Evolutionary conservation across 1,140 invertebrate genomes (phyloP).

Genomic region (Drosophila ogumai): DNA sequence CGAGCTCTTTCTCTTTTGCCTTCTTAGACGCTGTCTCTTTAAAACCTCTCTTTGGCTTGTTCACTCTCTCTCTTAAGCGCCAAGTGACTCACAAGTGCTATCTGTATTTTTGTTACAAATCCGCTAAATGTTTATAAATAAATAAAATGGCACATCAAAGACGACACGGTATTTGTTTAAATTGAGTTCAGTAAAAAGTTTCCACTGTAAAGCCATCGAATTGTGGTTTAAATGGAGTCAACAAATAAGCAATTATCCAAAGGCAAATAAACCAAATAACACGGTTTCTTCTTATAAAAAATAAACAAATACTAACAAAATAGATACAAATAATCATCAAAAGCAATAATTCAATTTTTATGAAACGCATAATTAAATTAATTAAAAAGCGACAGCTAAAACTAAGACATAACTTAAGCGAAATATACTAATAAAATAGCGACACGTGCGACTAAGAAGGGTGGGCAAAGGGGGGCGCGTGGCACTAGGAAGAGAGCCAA

Average conservation of each 20-base stretch:
- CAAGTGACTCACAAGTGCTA: conserved; percentile 37
- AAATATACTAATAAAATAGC: conserved; percentile 16
- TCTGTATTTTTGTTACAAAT: conserved; percentile 27
- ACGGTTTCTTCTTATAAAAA: background rate
- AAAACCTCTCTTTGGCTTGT: conserved; percentile 5
- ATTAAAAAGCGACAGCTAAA: conserved; percentile 21
- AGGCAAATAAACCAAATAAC: background rate
- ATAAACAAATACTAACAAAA: conserved; percentile 3
- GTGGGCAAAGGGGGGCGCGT: background rate
- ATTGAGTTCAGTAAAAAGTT: background rate
- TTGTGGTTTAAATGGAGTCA: background rate
- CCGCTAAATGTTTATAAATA: conserved; percentile 45
- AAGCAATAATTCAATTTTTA: conserved; percentile 3
- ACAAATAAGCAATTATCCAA: too few relatives aligned
- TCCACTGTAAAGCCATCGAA: conserved; percentile 1
- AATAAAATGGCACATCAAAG: conserved; percentile 25
- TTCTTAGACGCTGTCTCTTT: conserved; percentile 4
- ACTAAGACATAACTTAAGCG: background rate
- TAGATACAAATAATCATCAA: too few relatives aligned
- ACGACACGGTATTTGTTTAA: conserved; percentile 10
- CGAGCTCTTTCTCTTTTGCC: conserved; percentile 2
- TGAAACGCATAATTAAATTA: conserved; percentile 57
- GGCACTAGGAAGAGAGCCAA: conserved; percentile 1
- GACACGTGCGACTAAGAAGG: conserved; percentile 65
- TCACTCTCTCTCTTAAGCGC: background rate